Conservation (phyloP, 2,797 vertebrate genomes). For the Poeciliopsis presidionis region DNA sequence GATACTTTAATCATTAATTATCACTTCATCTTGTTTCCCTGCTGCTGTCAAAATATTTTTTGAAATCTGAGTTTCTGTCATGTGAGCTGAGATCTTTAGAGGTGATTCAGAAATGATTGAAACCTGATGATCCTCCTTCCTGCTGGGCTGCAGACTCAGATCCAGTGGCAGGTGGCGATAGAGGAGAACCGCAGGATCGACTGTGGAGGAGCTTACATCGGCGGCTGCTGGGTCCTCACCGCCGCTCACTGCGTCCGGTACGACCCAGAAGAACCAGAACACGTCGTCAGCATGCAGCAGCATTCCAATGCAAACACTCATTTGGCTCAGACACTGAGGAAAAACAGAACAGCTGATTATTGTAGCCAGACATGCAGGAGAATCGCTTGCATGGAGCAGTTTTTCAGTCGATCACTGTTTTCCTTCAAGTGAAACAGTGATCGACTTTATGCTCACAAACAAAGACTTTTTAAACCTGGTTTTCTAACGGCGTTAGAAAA, state of each 20-base stretch:
- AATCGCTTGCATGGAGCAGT: not conserved
- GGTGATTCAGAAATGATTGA: not conserved
- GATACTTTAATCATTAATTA: no score
- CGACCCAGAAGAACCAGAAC: not conserved
- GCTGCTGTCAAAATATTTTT: not conserved
- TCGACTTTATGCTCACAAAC: not conserved
- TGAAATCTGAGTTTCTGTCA: not conserved
- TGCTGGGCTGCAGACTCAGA: conserved; percentile 82
- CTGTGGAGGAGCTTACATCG: conserved; percentile 92
- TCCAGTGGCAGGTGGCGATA: conserved; percentile 94
- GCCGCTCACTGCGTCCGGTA: conserved; percentile 96
- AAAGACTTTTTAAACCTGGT: no score
- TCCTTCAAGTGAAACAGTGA: not conserved
- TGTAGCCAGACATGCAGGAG: not conserved
- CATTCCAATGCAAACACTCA: not conserved
- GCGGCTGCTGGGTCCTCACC: conserved; percentile 93
- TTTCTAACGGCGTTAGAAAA: no score
- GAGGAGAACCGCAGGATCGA: conserved; percentile 70
- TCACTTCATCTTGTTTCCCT: not conserved
- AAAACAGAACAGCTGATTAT: not conserved
- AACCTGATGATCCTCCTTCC: not conserved
- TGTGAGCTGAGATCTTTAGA: not conserved
- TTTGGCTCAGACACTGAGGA: not conserved
- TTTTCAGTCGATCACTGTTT: not conserved
- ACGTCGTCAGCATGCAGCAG: not conserved